Evolutionary conservation across 2,888 invertebrate species (phyloP), one percentile per base, ranked within the genome.

Genomic region (Cosmorhoe ocellata): DNA sequence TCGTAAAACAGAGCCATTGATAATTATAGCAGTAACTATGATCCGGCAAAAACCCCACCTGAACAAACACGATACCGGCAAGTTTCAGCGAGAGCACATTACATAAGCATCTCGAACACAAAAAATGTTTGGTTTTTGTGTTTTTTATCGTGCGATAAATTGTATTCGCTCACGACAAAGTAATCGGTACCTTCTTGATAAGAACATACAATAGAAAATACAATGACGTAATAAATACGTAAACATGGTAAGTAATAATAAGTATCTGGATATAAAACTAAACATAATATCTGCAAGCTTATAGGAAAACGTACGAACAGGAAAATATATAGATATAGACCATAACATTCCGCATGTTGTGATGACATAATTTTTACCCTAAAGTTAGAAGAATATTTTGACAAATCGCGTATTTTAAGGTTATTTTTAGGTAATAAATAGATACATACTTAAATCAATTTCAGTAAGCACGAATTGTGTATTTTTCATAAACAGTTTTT

Each of bases 111-210:
- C 63, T 67, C 56, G 64, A 63, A 69, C 63, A 70, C 68, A 72
- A 69, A 71, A 67, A 62, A 59, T 56, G 64, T 66, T 60, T 11
- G 5, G 9, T 44, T 14, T 34, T 28, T 38, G n/a, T 33, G 18
- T 67, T 62, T 71, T 67, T 76, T 82, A 82, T 81, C 81, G 69
- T 58, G 54, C 76, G 79, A 81, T 82, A 81, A 76, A 74, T 79
- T 79, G 74, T 76, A 77, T 77, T 74, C 75, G 74, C 76, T 74
- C 69, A 76, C 76, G 76, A 75, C 70, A 76, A 69, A 75, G 74
- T 76, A 78, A 77, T 81, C 78, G 68, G 7, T 11, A 74, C 66
- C 76, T n/a, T n/a, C n/a, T n/a, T 70, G 81, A 79, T 81, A 81
- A 58, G 42, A 33, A n/a, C n/a, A n/a, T n/a, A n/a, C n/a, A 39